Percentiles rank a stretch among this genome's conserved stretches.
phyloP scores from a whole-genome alignment of 2,888 invertebrate species.

The Gandaritis pyraliata region DNA sequence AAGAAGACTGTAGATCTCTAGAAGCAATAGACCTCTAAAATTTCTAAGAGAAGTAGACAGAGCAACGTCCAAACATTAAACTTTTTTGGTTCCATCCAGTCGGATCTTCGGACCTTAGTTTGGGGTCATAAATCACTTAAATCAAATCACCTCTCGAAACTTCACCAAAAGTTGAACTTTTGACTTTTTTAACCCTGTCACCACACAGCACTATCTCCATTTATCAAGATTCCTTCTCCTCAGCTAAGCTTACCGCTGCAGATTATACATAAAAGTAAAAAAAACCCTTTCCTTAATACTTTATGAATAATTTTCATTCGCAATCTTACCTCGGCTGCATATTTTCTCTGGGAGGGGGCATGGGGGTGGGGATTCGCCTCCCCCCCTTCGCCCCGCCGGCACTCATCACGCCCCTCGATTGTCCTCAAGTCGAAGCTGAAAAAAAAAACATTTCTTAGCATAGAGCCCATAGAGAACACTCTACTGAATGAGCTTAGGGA shows the following conservation, averaged over 20 bases:
- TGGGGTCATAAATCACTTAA: too few species aligned
- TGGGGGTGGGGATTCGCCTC: constrained; percentile 75
- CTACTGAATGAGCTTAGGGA: constrained; percentile 57
- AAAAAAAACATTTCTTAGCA: constrained; percentile 46
- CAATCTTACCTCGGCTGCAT: constrained; percentile 49
- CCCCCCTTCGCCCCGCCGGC: constrained; percentile 65
- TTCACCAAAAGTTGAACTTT: too few species aligned
- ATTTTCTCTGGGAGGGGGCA: constrained; percentile 70
- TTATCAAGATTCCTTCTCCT: background rate
- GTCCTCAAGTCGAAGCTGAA: constrained; percentile 59
- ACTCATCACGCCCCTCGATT: constrained; percentile 63
- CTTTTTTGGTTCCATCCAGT: too few species aligned
- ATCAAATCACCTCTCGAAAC: too few species aligned
- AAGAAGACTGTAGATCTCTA: too few species aligned
- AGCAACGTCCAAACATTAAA: too few species aligned
- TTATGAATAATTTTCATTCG: constrained; percentile 36
- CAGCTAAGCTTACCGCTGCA: constrained; percentile 5
- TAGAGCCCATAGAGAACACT: constrained; percentile 45
- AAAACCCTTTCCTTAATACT: constrained; percentile 24
- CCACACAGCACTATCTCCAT: too few species aligned
- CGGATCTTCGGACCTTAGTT: too few species aligned
- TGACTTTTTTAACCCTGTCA: too few species aligned
- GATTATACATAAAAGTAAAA: constrained; percentile 25
- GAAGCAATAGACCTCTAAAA: too few species aligned
- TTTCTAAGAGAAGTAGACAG: too few species aligned